phyloP scores from a whole-genome alignment of 2,888 invertebrate genomes.

The Seira ritae region DNA sequence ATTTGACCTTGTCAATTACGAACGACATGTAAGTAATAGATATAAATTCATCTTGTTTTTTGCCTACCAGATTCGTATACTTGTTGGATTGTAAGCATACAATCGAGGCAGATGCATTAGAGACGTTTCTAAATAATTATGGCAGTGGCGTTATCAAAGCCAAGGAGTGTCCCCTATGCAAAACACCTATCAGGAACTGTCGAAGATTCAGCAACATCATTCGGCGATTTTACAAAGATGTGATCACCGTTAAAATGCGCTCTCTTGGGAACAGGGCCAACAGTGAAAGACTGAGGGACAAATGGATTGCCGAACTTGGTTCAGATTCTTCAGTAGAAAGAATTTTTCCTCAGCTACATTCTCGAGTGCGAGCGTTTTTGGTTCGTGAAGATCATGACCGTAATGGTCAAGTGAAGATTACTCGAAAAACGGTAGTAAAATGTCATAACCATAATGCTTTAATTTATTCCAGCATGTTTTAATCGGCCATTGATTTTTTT shows the following conservation, averaged over 20 bases:
- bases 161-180: slow-evolving; percentile 48
- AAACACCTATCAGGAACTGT: slow-evolving; percentile 42
- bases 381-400: background rate
- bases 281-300: slow-evolving; percentile 32
- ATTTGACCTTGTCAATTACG: background rate
- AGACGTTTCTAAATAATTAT: slow-evolving; percentile 72
- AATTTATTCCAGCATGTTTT: background rate
- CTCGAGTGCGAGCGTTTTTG: background rate
- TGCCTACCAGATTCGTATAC: slow-evolving; percentile 74
- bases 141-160: background rate
- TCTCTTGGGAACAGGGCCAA: slow-evolving; percentile 45
- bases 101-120: slow-evolving; percentile 76
- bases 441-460: background rate
- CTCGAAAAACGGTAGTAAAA: slow-evolving; percentile 25
- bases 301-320: slow-evolving; percentile 29
- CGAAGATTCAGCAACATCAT: slow-evolving; percentile 52
- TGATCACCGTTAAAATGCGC: slow-evolving; percentile 51
- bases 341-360: slow-evolving; percentile 34
- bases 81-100: slow-evolving; percentile 75
- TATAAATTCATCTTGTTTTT: too few relatives aligned
- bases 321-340: slow-evolving; percentile 23
- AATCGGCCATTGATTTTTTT: too few relatives aligned
- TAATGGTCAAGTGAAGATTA: background rate
- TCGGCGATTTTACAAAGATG: slow-evolving; percentile 32
- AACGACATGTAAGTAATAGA: too few relatives aligned